Evolutionary conservation across 37 sponge, comb jelly and placozoan species (phyloP), one percentile per base, ranked within the genome.

Genomic region (Halisarca cf. caerulea): DNA sequence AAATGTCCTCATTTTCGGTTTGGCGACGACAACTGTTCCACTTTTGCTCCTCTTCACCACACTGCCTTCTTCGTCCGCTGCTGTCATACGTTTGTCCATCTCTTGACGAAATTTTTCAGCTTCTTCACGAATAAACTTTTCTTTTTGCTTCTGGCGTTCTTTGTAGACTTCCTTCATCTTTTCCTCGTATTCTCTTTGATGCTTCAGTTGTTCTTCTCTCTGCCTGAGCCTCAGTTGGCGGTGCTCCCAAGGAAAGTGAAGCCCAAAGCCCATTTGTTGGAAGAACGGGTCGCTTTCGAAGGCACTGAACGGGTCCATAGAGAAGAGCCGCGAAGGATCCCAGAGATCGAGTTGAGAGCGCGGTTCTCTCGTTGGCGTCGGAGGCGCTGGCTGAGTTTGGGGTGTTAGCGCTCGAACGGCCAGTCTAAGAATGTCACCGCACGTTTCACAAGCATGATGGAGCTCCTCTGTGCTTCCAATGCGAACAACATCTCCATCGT

Each of bases 11-110:
- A 41, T 36, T 37, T 74, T 74, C 24, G 77, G 77, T 24, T 44
- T 37, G 24, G 77, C 77, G 15, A 74, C 77, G n/a, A 74, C 77
- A 38, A 74, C 77, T 21, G 77, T 74, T 2, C 77, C 77, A 40
- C 42, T 74, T 25, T 33, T n/a, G 24, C 38, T 44, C 45, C 36
- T 74, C 45, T 74, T 74, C 45, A 43, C 45, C 71, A 69, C 71
- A 20, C 33, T 36, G 30, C 69, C 69, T 30, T 0, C 17, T 40
- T 74, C 45, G 21, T 33, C 45, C 18, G 77, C 77, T 0, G 32
- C 77, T 25, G 14, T n/a, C 7, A 33, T 33, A 5, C 42, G 77
- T 11, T 74, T 74, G 42, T 74, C 77, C 77, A 74, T 74, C 45
- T 40, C 42, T 24, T 40, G 25, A 2, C 77, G 77, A 43, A 74